These are phyloP conservation scores for Brachymystax lenok DNA, from an alignment of 2,797 vertebrate species.

Conservation along the genomic window DNA sequence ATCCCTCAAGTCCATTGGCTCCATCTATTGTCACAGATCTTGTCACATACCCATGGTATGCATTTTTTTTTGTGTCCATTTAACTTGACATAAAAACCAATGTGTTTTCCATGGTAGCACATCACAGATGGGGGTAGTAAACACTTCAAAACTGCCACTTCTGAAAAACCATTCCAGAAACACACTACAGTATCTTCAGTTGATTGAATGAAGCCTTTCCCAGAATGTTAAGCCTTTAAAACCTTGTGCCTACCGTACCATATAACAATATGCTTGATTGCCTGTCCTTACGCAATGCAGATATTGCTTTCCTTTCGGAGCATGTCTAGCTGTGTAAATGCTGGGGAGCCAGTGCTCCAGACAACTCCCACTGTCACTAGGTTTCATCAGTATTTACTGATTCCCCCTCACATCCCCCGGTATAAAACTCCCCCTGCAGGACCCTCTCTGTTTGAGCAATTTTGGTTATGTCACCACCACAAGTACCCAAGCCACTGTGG, in stretches of 20 bases:
- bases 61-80: background rate
- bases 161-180: background rate
- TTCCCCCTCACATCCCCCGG: constrained; percentile 53
- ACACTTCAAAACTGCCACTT: background rate
- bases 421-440: constrained; percentile 53
- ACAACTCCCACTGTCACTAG: constrained; percentile 60
- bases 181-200: background rate
- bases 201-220: background rate
- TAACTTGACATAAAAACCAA: background rate
- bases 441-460: constrained; percentile 55
- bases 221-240: background rate
- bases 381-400: constrained; percentile 69
- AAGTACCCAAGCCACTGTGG: constrained; percentile 32
- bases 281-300: no score
- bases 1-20: background rate
- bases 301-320: constrained; percentile 42
- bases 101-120: background rate
- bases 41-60: background rate
- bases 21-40: background rate
- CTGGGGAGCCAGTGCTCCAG: constrained; percentile 46
- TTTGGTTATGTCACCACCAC: constrained; percentile 57
- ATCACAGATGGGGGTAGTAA: background rate
- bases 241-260: background rate
- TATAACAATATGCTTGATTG: background rate
- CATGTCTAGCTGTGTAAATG: constrained; percentile 57